Base-by-base conservation (phyloP, 2,113 vertebrate genomes). In the Microcebus griseorufus region DNA sequence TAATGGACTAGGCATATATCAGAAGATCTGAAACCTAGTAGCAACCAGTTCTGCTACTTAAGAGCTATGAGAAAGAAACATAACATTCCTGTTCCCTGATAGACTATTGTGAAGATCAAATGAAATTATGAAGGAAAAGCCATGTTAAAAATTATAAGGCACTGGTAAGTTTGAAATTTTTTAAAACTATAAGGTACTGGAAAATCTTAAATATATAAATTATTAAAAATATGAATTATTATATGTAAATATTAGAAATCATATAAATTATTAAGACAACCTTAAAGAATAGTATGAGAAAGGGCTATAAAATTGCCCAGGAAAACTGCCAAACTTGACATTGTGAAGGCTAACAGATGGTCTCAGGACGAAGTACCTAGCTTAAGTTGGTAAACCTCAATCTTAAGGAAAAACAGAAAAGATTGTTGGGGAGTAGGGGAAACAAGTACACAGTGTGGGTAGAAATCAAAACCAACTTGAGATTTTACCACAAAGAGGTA, bases 141-240 rank as follows among this genome's bases (percentile, higher is more conserved):
- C 45, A 76, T 16, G 53, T 62, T 65, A 58, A 95, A 88, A 62
- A 53, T 70, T 53, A 10, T 8, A 67, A 80, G 27, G 34, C 29
- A 58, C 37, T 90, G 7, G 13, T 39, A 92, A 16, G 0, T 60
- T 39, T 89, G 64, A 89, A 73, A 48, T 39, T 45, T 70, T 93
- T 76, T 64, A 16, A 55, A 84, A 75, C 34, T 37, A 75, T 11
- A 69, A 81, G 6, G 45, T 23, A 80, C 65, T 67, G 80, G 14
- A 88, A 87, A 88, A 84, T 53, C 69, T 67, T 69, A 80, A 94
- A 34, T 51, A 84, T 48, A 23, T 37, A 72, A 69, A 89, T 90
- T 70, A 82, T 76, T 88, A 88, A 17, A 86, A 72, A 87, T 79
- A 83, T 6, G n/a, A 93, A 42, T 81, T 45, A 73, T 32, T 82